These are phyloP conservation scores for Xiphias gladius DNA, from an alignment of 2,113 vertebrate species.

Conservation along the genomic window DNA sequence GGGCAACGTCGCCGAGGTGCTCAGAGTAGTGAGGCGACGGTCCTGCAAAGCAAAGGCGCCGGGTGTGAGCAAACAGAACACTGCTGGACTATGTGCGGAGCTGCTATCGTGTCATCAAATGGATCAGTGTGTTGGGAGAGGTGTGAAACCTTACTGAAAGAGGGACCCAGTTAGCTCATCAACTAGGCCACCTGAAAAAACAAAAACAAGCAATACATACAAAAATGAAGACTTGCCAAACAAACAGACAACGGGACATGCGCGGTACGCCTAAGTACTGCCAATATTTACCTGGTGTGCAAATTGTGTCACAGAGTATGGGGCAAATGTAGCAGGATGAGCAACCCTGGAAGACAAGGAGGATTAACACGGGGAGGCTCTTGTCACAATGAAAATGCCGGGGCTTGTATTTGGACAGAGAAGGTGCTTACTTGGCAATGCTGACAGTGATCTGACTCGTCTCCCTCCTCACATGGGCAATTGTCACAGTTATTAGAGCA, in stretches of 20 bases:
- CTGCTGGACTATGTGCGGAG: neutral
- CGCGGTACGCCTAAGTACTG: neutral
- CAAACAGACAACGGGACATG: neutral
- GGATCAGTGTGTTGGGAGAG: neutral
- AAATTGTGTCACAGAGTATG: slow-evolving; percentile 88
- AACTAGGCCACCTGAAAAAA: slow-evolving; percentile 82
- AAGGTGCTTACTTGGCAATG: slow-evolving; percentile 84
- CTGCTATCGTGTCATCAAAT: neutral
- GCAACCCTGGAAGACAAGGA: slow-evolving; percentile 81
- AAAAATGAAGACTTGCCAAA: neutral
- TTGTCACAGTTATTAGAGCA: slow-evolving; percentile 84
- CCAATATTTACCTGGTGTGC: slow-evolving; percentile 84
- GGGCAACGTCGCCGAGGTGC: neutral
- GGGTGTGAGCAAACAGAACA: neutral
- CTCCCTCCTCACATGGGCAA: slow-evolving; percentile 89
- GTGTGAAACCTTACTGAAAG: slow-evolving; percentile 83
- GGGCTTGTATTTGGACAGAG: neutral
- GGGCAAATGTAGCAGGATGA: slow-evolving; percentile 89
- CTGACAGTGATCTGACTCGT: slow-evolving; percentile 85
- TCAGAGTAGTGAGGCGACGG: slow-evolving; percentile 73
- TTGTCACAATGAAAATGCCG: no score
- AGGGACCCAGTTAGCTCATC: slow-evolving; percentile 85
- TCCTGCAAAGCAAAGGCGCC: slow-evolving; percentile 63
- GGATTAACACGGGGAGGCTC: neutral
- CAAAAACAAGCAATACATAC: neutral